Conservation (phyloP, 2,113 vertebrate species). For the Antechinus flavipes region DNA sequence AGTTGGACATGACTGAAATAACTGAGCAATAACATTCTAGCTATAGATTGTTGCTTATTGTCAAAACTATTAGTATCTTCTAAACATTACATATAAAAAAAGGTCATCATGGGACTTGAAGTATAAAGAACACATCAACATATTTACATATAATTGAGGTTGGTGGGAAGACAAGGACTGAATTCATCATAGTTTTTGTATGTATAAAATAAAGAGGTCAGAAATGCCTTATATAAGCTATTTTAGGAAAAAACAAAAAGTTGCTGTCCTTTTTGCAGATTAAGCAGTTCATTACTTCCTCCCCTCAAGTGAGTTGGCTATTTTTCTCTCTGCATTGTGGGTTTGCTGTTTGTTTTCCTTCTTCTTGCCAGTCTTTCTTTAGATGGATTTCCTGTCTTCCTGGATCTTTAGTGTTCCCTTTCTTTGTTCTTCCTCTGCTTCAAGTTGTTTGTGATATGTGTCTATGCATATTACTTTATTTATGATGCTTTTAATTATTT, state of each 20-base stretch:
- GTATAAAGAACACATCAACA: neutral
- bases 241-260: neutral
- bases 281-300: neutral
- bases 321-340: neutral
- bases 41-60: neutral
- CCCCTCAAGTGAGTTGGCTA: neutral
- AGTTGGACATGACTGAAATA: neutral
- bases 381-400: neutral
- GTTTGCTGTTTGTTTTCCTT: neutral
- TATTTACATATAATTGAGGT: neutral
- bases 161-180: neutral
- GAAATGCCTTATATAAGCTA: neutral
- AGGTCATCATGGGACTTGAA: neutral
- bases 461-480: neutral
- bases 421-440: neutral
- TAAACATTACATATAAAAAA: neutral
- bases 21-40: neutral
- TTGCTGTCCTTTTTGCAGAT: neutral
- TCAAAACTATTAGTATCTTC: neutral
- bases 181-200: neutral
- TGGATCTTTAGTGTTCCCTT: neutral
- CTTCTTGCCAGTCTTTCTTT: neutral
- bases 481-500: conserved; percentile 39
- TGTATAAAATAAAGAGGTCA: neutral
- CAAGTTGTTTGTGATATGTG: fast-evolving